Conservation (phyloP, 2,797 vertebrate species). For the Tinamus major region DNA sequence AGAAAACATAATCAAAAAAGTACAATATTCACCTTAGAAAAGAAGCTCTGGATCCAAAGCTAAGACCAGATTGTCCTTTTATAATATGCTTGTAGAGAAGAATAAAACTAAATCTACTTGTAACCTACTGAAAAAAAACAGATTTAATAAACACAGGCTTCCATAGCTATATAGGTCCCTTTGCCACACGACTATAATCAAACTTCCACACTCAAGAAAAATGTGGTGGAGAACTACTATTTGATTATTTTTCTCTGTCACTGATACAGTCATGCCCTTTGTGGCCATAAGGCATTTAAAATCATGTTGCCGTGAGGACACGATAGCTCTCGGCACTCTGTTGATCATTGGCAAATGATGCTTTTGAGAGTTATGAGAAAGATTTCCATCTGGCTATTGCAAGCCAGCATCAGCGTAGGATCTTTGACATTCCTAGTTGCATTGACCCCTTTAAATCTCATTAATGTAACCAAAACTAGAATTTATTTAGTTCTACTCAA, state of each 20-base stretch:
- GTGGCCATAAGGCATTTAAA: not conserved
- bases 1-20: not conserved
- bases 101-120: not conserved
- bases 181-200: fast-evolving
- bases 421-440: not conserved
- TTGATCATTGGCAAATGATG: not conserved
- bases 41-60: not conserved
- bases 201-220: not conserved
- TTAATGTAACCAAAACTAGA: conserved; percentile 45
- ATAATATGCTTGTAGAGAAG: not conserved
- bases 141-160: not conserved
- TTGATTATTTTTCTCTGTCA: not conserved
- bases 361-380: not conserved
- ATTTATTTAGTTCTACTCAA: conserved; percentile 36
- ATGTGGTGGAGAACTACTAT: not conserved
- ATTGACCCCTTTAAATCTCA: not conserved
- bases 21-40: not conserved
- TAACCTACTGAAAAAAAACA: not conserved
- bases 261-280: not conserved
- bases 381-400: not conserved
- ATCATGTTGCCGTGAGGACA: not conserved
- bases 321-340: not conserved
- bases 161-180: not conserved
- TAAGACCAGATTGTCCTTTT: not conserved
- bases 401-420: not conserved